These are phyloP conservation scores for Hemiscyllium ocellatum DNA, from an alignment of 2,113 vertebrate genomes.

Conservation along the genomic window DNA sequence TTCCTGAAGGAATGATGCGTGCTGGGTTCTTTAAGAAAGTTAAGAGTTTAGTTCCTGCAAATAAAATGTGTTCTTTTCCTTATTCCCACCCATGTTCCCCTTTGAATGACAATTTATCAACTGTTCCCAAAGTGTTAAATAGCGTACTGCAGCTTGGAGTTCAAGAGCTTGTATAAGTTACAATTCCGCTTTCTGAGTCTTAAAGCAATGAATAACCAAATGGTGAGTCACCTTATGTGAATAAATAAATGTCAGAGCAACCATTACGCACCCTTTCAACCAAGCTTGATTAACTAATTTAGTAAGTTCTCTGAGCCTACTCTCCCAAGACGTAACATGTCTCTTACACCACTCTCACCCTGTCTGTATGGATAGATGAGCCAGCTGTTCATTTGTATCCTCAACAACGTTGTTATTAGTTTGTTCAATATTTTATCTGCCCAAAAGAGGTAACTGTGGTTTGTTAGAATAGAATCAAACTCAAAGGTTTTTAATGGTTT, in stretches of 20 bases:
- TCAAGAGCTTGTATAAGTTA: neutral
- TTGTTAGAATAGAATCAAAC: too few relatives aligned
- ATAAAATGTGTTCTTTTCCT: neutral
- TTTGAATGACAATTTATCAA: neutral
- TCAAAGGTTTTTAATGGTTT: too few relatives aligned
- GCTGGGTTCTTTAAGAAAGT: neutral
- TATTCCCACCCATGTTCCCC: neutral
- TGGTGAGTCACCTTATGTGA: constrained; percentile 27
- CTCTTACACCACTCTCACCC: neutral
- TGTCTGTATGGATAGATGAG: neutral
- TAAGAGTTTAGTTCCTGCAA: neutral
- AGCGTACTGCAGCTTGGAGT: neutral
- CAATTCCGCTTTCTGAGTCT: neutral
- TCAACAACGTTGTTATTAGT: neutral
- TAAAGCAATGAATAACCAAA: neutral
- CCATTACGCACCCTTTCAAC: neutral
- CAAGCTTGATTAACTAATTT: neutral
- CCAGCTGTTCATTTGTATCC: neutral
- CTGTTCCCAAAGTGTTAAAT: neutral
- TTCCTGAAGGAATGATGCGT: neutral
- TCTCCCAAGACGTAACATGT: neutral
- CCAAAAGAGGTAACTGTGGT: neutral
- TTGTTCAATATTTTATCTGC: neutral
- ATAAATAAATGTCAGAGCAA: neutral
- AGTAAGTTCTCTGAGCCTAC: too few relatives aligned